Conservation (phyloP, 2,888 invertebrate species). For the Eupithecia insigniata region DNA sequence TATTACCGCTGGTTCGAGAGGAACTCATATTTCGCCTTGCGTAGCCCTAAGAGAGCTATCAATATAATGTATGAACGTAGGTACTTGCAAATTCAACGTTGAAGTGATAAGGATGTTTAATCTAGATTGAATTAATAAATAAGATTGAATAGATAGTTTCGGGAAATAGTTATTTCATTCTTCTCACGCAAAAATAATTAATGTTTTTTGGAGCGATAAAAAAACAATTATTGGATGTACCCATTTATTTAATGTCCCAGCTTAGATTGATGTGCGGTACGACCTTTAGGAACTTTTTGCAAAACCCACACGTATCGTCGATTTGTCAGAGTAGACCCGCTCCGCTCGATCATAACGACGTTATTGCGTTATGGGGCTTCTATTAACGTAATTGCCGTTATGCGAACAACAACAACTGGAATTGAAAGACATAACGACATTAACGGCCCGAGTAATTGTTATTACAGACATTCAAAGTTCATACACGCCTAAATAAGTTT, state of each 20-base stretch:
- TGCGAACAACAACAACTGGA: constrained; percentile 15
- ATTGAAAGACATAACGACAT: constrained; percentile 17
- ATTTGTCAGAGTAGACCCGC: not conserved
- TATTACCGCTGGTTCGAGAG: not conserved
- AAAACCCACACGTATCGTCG: not conserved
- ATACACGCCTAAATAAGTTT: constrained; percentile 1
- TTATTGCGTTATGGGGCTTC: constrained; percentile 14
- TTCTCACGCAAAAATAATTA: not conserved
- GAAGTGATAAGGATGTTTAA: not conserved
- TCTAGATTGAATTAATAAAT: no score
- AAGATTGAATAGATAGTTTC: not conserved
- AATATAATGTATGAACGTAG: no score
- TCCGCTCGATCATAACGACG: constrained; percentile 5
- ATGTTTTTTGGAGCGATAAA: not conserved
- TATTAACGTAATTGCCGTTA: constrained; percentile 4
- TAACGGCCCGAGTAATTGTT: constrained; percentile 16
- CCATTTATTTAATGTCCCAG: not conserved
- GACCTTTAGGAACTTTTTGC: not conserved
- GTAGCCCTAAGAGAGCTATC: not conserved
- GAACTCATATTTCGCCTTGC: not conserved
- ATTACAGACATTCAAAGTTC: constrained; percentile 11
- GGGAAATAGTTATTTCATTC: not conserved
- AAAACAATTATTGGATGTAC: not conserved
- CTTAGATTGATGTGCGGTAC: not conserved
- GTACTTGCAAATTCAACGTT: not conserved